Percentiles rank a stretch among this genome's conserved stretches.
Conservation (phyloP, 2,797 vertebrate genomes). For the Bradypodion ventrale region DNA sequence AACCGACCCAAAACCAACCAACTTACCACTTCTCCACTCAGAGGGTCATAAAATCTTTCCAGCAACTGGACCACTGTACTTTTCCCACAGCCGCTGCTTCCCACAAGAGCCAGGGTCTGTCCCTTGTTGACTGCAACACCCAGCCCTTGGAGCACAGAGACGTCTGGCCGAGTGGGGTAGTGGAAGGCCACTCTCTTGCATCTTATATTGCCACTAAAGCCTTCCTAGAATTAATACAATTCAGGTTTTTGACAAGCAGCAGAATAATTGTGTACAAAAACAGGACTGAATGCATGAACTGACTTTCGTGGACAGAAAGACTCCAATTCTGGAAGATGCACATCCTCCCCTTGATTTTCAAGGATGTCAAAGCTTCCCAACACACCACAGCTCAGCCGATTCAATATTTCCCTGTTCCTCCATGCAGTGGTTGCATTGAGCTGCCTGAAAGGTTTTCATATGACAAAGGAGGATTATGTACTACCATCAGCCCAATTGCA, state of each 20-base stretch:
- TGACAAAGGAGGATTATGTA: neutral
- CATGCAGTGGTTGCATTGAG: neutral
- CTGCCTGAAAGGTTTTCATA: neutral
- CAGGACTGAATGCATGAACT: neutral
- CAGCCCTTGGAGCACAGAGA: conserved; percentile 86
- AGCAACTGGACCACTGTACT: conserved; percentile 93
- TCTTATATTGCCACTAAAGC: conserved; percentile 81
- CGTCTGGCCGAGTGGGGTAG: conserved; percentile 86
- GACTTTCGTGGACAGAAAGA: neutral
- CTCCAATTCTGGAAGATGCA: neutral
- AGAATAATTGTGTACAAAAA: neutral
- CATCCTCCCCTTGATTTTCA: neutral
- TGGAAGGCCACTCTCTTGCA: conserved; percentile 84
- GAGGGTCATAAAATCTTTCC: conserved; percentile 91
- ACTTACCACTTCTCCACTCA: conserved; percentile 84
- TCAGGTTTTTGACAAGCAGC: conserved; percentile 6
- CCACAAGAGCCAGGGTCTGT: conserved; percentile 71
- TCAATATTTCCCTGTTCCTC: neutral
- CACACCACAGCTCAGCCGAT: neutral
- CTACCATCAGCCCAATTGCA: neutral
- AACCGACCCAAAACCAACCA: neutral
- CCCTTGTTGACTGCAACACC: conserved; percentile 87
- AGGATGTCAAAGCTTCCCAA: neutral
- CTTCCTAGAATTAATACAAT: conserved; percentile 72
- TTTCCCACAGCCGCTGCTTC: conserved; percentile 95